A percentile compares a stretch with the other conserved stretches of the same genome.
phyloP scores from a whole-genome alignment of 35 echinoderm and acorn worm species.

The Stichopus chloronotus region DNA sequence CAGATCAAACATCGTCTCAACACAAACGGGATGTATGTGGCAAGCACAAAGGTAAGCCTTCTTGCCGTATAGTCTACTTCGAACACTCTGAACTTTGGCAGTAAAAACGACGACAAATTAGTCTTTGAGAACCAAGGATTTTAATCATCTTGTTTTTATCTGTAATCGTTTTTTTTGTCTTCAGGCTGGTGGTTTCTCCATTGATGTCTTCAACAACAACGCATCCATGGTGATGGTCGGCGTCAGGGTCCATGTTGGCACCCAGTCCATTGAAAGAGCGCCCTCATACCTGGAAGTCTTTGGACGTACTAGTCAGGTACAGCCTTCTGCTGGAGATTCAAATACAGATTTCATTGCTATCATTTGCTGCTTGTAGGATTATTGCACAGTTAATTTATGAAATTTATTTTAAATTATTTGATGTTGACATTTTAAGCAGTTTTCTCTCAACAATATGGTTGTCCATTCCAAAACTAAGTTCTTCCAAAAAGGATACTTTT shows the following conservation, averaged over 20 bases:
- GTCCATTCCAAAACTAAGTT: too few species aligned
- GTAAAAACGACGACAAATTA: too few species aligned
- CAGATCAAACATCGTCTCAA: conserved; percentile 98
- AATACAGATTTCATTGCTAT: too few species aligned
- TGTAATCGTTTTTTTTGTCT: conserved; percentile 11
- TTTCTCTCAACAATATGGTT: neutral
- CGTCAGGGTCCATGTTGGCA: conserved; percentile 90
- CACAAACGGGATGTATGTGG: conserved; percentile 96
- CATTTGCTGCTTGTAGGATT: too few species aligned
- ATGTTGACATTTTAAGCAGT: neutral
- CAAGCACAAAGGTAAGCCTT: conserved; percentile 87
- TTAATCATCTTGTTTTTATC: neutral
- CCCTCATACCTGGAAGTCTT: conserved; percentile 93
- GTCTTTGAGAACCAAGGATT: neutral
- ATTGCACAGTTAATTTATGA: too few species aligned
- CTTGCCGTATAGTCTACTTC: neutral
- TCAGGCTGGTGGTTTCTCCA: conserved; percentile 91
- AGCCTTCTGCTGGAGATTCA: neutral
- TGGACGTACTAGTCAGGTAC: conserved; percentile 86
- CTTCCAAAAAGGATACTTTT: too few species aligned
- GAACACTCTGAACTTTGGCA: too few species aligned
- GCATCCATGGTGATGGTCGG: conserved; percentile 98
- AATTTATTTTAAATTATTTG: neutral
- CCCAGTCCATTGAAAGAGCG: conserved; percentile 94
- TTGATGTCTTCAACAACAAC: conserved; percentile 96